Evolutionary conservation across 2,113 vertebrate species (phyloP), one percentile per base, ranked within the genome.

Genomic region (Hylia prasina): DNA sequence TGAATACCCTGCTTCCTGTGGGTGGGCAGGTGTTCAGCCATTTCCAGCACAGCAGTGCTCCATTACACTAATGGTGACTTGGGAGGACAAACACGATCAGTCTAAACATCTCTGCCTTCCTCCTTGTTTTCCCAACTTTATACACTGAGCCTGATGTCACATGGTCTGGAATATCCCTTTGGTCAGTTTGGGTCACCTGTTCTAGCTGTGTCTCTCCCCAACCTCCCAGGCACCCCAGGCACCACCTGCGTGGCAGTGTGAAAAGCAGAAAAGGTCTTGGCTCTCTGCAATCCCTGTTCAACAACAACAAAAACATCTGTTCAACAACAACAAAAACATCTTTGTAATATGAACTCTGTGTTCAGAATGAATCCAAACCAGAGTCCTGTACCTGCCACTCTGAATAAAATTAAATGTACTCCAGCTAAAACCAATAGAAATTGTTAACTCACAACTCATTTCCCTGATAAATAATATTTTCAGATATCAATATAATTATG

Each of bases 181-280:
- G 27, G 22, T 45, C 48, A 39, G 22, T 33, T 40, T 44, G 21
- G 28, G 48, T 39, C 57, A 37, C 33, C 47, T 53, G 27, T 21
- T 1, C 16, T 1, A 1, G 33, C 33, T 71, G 5, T 44, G 21
- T 53, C 37, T 2, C 39, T 16, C 53, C 33, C 11, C 37, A 51
- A 0, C 8, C 13, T 16, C 33, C 25, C 66, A 35, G 1, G 8
- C 9, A 42, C 10, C 5, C 9, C 27, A 53, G 48, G 37, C 21
- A 54, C 30, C 4, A 5, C 31, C 33, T 28, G n/a, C 1, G 1
- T 4, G 7, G 33, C 15, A 6, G 4, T 47, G n/a, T 18, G 40
- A 64, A 72, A 45, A 63, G 9, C 18, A 47, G 22, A 1, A 45
- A 54, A 22, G 11, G 4, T 12, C 27, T 17, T 15, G 27, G 23